A percentile compares a stretch with the other conserved stretches of the same genome.
phyloP scores from a whole-genome alignment of 2,888 invertebrate genomes.

The Isoperla grammatica region DNA sequence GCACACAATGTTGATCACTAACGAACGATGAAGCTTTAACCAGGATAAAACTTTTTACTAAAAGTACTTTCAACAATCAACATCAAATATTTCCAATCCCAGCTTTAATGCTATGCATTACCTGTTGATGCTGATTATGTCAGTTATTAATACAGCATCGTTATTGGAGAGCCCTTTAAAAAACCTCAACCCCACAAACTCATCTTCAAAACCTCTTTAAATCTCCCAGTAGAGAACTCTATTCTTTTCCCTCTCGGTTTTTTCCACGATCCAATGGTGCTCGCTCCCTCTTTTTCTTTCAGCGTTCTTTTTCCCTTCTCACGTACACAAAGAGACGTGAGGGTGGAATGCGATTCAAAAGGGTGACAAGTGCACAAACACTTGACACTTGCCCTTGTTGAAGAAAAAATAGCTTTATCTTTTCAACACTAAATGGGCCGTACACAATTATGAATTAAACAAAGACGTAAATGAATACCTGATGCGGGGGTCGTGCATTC shows the following conservation, averaged over 20 bases:
- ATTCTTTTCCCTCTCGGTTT: conserved; percentile 19
- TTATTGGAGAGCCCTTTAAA: conserved; percentile 11
- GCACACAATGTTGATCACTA: too few relatives aligned
- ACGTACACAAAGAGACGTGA: conserved; percentile 26
- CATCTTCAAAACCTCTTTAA: conserved; percentile 17
- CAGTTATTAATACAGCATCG: conserved; percentile 14
- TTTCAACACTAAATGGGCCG: conserved; percentile 16
- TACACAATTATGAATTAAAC: conserved; percentile 18
- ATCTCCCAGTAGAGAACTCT: conserved; percentile 16
- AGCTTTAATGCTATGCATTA: not conserved
- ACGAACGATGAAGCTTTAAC: too few relatives aligned
- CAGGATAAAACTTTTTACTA: too few relatives aligned
- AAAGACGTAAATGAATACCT: conserved; percentile 2
- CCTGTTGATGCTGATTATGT: conserved; percentile 17
- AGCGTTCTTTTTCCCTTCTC: conserved; percentile 17
- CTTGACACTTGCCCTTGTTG: conserved; percentile 25
- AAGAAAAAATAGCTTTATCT: conserved; percentile 18
- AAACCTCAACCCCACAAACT: conserved; percentile 10
- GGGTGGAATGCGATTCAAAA: conserved; percentile 25
- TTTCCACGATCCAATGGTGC: conserved; percentile 14
- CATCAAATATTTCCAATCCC: not conserved
- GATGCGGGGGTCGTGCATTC: not conserved
- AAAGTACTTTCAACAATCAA: too few relatives aligned
- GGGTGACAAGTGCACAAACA: conserved; percentile 28
- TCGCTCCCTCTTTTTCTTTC: conserved; percentile 22